Evolutionary conservation across 2,797 vertebrate species (phyloP), one percentile per base, ranked within the genome.

Genomic region (Urophycis tenuis): DNA sequence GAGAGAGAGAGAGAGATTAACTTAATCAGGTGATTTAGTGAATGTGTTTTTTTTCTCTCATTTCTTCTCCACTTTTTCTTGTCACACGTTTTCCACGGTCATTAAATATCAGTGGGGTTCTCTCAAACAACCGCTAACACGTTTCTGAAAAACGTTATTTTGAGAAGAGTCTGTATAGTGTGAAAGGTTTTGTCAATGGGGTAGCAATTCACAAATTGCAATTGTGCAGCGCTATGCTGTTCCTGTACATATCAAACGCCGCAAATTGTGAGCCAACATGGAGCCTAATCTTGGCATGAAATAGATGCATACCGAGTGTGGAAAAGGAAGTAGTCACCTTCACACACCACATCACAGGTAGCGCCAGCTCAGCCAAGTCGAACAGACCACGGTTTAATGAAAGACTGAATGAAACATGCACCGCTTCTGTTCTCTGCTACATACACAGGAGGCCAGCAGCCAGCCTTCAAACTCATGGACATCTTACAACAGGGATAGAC

Each of bases 1-100:
- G 45, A 49, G 45, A 25, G n/a, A 29, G 53, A 29, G n/a, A 2
- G n/a, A 64, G n/a, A 25, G 53, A 29, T 29, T 1, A 3, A 14
- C n/a, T 67, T 67, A 67, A 67, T 67, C 60, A 67, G n/a, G 45
- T 30, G 64, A 69, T 53, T 49, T 49, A 49, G 45, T 49, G 45
- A 36, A 36, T 15, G 67, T 29, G 60, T 29, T 67, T 67, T 60
- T 15, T 22, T 22, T 67, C n/a, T 29, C 60, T 67, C 60, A 29
- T 67, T 67, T 67, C 25, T 10, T 67, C 7, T n/a, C 12, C 9
- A 29, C 10, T 67, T 67, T 3, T 67, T 60, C 22, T 60, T 25
- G 8, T 60, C 19, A 6, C 22, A 8, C 22, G 0, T 53, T 19
- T 53, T 53, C 45, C n/a, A 11, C 22, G 9, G 5, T 53, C 45